phyloP scores from a whole-genome alignment of 2,888 invertebrate species.

The Polymixis flavicincta region DNA sequence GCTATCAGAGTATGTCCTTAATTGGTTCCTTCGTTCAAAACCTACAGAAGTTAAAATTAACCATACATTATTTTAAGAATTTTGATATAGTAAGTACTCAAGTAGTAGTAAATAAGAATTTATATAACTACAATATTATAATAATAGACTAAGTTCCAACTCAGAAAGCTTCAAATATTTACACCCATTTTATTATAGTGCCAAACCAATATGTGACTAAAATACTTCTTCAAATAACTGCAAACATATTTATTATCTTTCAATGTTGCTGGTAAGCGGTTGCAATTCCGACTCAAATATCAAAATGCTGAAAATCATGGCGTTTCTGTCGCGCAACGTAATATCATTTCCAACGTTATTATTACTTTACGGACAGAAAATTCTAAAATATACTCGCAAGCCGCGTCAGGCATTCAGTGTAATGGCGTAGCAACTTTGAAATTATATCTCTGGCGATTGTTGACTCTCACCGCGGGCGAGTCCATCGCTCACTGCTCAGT shows the following conservation, averaged over 20 bases:
- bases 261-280: conserved; percentile 31
- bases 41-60: conserved; percentile 13
- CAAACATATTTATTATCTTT: conserved; percentile 40
- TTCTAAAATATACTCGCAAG: conserved; percentile 69
- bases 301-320: conserved; percentile 62
- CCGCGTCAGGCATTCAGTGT: conserved; percentile 70
- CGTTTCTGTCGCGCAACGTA: conserved; percentile 56
- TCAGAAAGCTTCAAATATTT: conserved; percentile 16
- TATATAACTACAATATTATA: background rate
- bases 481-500: conserved; percentile 76
- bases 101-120: no score
- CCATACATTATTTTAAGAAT: background rate
- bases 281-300: conserved; percentile 60
- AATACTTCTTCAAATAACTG: conserved; percentile 51
- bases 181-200: conserved; percentile 13
- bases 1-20: conserved; percentile 19
- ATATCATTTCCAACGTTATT: conserved; percentile 69
- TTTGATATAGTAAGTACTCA: background rate
- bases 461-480: conserved; percentile 73
- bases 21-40: background rate
- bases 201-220: conserved; percentile 27
- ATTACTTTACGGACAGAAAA: conserved; percentile 64
- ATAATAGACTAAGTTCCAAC: background rate
- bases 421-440: conserved; percentile 77
- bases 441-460: conserved; percentile 74